phyloP scores from a whole-genome alignment of 1,140 invertebrate genomes.

The Habropoda laboriosa region DNA sequence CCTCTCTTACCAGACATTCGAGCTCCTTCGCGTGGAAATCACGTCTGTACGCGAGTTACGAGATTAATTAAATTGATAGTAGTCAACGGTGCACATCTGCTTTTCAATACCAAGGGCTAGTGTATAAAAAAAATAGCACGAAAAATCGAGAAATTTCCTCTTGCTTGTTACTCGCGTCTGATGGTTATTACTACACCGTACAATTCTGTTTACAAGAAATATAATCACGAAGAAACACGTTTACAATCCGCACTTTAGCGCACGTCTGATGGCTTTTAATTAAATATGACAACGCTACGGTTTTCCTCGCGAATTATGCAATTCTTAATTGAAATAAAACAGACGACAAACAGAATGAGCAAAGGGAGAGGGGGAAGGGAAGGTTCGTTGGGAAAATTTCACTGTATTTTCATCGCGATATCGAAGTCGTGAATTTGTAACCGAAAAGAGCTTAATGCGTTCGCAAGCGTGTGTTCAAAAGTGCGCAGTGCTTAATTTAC shows the following conservation, averaged over 20 bases:
- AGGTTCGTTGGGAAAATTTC: no score
- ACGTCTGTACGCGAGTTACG: no score
- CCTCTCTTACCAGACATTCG: no score
- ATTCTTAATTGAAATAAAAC: background rate
- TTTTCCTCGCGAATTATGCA: background rate
- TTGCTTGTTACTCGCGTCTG: no score
- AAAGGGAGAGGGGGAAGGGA: no score
- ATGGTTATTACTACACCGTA: no score
- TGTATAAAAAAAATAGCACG: background rate
- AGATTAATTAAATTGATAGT: conserved; percentile 21
- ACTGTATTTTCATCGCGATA: no score
- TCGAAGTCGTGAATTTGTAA: background rate
- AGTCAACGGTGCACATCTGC: background rate
- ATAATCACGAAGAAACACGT: no score
- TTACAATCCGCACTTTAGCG: background rate
- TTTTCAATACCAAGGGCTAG: background rate
- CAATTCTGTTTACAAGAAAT: no score
- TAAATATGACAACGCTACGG: background rate
- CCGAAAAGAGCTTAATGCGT: background rate
- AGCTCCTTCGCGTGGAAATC: background rate
- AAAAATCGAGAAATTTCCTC: no score
- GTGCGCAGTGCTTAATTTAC: conserved; percentile 34
- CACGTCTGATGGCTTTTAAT: background rate
- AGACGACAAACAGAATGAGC: background rate
- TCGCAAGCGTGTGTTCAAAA: background rate